phyloP scores from a whole-genome alignment of 2,888 invertebrate genomes.

The Ennomos fuscantarius region DNA sequence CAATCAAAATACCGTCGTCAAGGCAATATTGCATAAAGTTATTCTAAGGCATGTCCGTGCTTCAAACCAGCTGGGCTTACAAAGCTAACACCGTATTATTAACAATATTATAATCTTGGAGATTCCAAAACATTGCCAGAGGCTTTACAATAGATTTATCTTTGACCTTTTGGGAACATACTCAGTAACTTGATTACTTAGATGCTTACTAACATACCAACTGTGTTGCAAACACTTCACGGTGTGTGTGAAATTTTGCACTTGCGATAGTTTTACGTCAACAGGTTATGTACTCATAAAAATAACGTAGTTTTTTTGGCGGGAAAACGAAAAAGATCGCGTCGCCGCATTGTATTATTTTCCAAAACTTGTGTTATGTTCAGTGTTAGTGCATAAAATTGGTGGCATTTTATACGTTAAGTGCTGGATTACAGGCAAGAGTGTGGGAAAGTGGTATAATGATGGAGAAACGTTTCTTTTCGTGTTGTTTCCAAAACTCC shows the following conservation, averaged over 20 bases:
- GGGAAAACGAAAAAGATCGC: too few relatives aligned
- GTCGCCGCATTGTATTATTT: too few relatives aligned
- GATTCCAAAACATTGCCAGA: slow-evolving; percentile 8
- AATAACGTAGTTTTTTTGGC: too few relatives aligned
- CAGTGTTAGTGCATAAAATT: too few relatives aligned
- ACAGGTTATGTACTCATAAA: too few relatives aligned
- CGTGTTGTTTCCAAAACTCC: too few relatives aligned
- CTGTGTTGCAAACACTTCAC: slow-evolving; percentile 26
- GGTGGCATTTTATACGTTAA: too few relatives aligned
- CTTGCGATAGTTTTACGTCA: slow-evolving; percentile 15
- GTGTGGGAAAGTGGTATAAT: too few relatives aligned
- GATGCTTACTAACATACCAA: slow-evolving; percentile 34
- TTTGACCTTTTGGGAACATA: slow-evolving; percentile 30
- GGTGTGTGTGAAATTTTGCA: slow-evolving; percentile 23
- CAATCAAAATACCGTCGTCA: slow-evolving; percentile 52
- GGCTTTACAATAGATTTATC: slow-evolving; percentile 25
- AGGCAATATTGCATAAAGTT: slow-evolving; percentile 67
- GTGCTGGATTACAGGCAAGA: too few relatives aligned
- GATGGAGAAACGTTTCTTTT: too few relatives aligned
- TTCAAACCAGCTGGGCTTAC: slow-evolving; percentile 14
- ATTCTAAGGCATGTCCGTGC: slow-evolving; percentile 59
- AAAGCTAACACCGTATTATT: slow-evolving; percentile 15
- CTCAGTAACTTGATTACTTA: slow-evolving; percentile 27
- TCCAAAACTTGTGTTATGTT: too few relatives aligned
- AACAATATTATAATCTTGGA: slow-evolving; percentile 22